Conservation (phyloP, 2,888 invertebrate genomes). For the Fragum sueziense region DNA sequence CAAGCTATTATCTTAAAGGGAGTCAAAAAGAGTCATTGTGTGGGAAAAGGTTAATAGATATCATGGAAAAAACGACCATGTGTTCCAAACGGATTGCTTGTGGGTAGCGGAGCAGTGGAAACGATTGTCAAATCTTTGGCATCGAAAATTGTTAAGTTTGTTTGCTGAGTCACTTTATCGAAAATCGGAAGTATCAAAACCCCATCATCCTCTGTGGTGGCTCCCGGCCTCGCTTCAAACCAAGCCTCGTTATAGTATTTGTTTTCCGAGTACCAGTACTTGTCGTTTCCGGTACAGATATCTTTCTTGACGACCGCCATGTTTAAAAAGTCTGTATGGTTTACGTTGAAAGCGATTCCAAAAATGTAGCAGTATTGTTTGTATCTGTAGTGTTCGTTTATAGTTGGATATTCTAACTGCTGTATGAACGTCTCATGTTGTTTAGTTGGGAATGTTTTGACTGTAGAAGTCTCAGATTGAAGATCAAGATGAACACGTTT, state of each 20-base stretch:
- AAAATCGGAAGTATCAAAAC: slow-evolving; percentile 66
- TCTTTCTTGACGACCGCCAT: slow-evolving; percentile 68
- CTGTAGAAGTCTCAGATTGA: slow-evolving; percentile 9
- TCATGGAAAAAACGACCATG: slow-evolving; percentile 67
- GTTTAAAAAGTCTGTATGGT: slow-evolving; percentile 52
- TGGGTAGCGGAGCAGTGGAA: slow-evolving; percentile 62
- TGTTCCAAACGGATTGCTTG: slow-evolving; percentile 64
- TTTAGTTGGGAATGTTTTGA: slow-evolving; percentile 29
- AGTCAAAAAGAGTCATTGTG: too few species aligned
- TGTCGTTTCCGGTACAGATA: slow-evolving; percentile 59
- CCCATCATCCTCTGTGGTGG: slow-evolving; percentile 70
- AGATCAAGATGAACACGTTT: slow-evolving; percentile 59
- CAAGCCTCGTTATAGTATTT: slow-evolving; percentile 68
- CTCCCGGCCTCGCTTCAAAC: slow-evolving; percentile 65
- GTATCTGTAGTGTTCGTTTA: slow-evolving; percentile 68
- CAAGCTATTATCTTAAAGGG: too few species aligned
- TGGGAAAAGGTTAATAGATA: slow-evolving; percentile 11
- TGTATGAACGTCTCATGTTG: slow-evolving; percentile 43
- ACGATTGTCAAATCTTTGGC: slow-evolving; percentile 64
- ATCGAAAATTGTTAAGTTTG: slow-evolving; percentile 67
- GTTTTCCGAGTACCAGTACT: slow-evolving; percentile 49
- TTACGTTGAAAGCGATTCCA: slow-evolving; percentile 61
- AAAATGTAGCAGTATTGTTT: slow-evolving; percentile 67
- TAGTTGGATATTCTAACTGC: slow-evolving; percentile 65
- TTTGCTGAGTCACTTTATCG: slow-evolving; percentile 56